These are phyloP conservation scores for Erebia ligea DNA, from an alignment of 2,888 invertebrate genomes.

Conservation along the genomic window DNA sequence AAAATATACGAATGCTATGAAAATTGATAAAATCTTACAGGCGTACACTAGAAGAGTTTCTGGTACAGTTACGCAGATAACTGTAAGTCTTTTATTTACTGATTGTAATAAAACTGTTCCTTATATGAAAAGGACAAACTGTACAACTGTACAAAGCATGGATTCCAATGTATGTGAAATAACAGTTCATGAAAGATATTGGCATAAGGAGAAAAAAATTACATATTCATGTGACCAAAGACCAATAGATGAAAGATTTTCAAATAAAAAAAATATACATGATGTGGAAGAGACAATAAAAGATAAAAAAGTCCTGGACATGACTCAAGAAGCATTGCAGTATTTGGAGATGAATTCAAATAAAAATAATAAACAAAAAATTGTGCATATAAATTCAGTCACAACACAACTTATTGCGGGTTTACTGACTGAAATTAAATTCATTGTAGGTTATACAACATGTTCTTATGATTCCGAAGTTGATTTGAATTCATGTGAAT, in stretches of 20 bases:
- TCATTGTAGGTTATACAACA: constrained; percentile 81
- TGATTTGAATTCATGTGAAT: constrained; percentile 53
- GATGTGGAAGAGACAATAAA: constrained; percentile 43
- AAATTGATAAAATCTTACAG: constrained; percentile 56
- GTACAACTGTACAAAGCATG: constrained; percentile 52
- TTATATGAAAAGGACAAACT: constrained; percentile 52
- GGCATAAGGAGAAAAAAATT: constrained; percentile 57
- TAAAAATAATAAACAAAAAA: constrained; percentile 58
- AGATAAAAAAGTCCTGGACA: constrained; percentile 56
- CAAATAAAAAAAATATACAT: constrained; percentile 41
- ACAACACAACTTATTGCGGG: constrained; percentile 81
- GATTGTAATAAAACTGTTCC: constrained; percentile 59
- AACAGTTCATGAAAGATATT: constrained; percentile 55
- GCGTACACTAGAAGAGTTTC: constrained; percentile 57
- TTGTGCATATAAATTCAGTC: constrained; percentile 71
- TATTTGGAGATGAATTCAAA: constrained; percentile 66
- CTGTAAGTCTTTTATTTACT: constrained; percentile 55
- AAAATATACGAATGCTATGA: constrained; percentile 51
- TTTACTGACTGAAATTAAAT: constrained; percentile 80
- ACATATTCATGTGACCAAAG: constrained; percentile 59
- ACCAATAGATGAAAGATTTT: constrained; percentile 54
- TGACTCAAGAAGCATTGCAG: constrained; percentile 64
- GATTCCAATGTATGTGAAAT: constrained; percentile 64
- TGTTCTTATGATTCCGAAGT: constrained; percentile 67
- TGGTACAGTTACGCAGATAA: constrained; percentile 61